phyloP scores from a whole-genome alignment of 2,113 vertebrate genomes.

The Corydoras sp. region DNA sequence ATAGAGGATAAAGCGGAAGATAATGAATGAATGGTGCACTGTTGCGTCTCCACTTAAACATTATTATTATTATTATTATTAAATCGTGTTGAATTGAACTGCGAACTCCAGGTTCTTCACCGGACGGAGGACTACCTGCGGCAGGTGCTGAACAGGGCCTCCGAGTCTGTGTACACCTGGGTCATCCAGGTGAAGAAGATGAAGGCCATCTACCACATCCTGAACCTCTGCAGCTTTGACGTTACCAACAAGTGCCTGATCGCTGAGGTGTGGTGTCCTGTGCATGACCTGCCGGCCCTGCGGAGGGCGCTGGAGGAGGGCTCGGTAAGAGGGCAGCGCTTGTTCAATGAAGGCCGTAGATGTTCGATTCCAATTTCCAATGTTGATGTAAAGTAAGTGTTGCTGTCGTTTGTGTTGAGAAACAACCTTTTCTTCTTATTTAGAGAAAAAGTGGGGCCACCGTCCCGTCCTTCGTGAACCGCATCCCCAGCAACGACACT shows the following conservation, averaged over 20 bases:
- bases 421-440: constrained; percentile 24
- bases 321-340: constrained; percentile 72
- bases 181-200: constrained; percentile 93
- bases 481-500: constrained; percentile 83
- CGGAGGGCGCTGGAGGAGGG: constrained; percentile 81
- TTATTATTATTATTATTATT: too few species aligned
- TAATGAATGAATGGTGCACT: too few species aligned
- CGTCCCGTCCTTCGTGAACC: constrained; percentile 90
- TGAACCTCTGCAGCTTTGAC: constrained; percentile 95
- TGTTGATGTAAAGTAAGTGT: background rate
- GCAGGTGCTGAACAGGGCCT: constrained; percentile 87
- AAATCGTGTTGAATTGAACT: too few species aligned
- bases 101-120: constrained; percentile 74
- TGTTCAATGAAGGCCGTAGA: background rate
- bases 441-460: constrained; percentile 86
- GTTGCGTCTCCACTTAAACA: too few species aligned
- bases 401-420: too few species aligned
- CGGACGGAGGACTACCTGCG: constrained; percentile 90
- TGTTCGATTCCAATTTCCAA: too few species aligned
- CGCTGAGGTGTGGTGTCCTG: constrained; percentile 93
- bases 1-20: too few species aligned
- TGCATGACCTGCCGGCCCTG: constrained; percentile 75
- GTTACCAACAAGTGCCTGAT: constrained; percentile 98
- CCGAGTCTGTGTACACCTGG: constrained; percentile 82
- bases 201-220: constrained; percentile 95